Percentiles rank a stretch among this genome's conserved stretches.
These are phyloP conservation scores for Toxotes jaculatrix DNA, from an alignment of 2,113 vertebrate genomes.

Conservation along the genomic window DNA sequence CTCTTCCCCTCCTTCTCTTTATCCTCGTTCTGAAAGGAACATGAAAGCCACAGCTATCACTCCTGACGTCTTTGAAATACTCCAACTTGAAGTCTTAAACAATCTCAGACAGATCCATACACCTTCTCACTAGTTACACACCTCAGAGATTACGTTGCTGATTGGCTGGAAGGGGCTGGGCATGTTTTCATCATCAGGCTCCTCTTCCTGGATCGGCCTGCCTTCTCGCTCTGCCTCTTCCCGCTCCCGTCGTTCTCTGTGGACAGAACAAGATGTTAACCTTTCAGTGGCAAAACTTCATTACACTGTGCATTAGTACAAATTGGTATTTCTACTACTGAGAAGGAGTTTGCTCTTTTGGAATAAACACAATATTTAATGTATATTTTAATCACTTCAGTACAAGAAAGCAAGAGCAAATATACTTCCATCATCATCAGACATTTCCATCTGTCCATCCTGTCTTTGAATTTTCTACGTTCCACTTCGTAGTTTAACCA, in stretches of 20 bases:
- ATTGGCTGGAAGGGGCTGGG: conserved; percentile 93
- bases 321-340: too few relatives aligned
- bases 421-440: too few relatives aligned
- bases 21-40: conserved; percentile 86
- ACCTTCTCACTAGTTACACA: conserved; percentile 50
- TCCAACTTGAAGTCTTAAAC: neutral
- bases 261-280: conserved; percentile 22
- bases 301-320: too few relatives aligned
- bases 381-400: too few relatives aligned
- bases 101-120: neutral
- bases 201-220: conserved; percentile 75
- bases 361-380: too few relatives aligned
- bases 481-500: too few relatives aligned
- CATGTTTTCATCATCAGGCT: conserved; percentile 77
- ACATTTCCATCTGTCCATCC: too few relatives aligned
- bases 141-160: conserved; percentile 87
- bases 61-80: neutral
- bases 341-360: too few relatives aligned
- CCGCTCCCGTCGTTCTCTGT: conserved; percentile 85
- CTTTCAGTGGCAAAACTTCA: too few relatives aligned
- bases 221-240: conserved; percentile 86
- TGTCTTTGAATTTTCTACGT: too few relatives aligned
- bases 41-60: neutral
- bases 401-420: too few relatives aligned
- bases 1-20: conserved; percentile 86